Evolutionary conservation across 2,888 invertebrate species (phyloP).

Genomic region (Aphidius colemani): DNA sequence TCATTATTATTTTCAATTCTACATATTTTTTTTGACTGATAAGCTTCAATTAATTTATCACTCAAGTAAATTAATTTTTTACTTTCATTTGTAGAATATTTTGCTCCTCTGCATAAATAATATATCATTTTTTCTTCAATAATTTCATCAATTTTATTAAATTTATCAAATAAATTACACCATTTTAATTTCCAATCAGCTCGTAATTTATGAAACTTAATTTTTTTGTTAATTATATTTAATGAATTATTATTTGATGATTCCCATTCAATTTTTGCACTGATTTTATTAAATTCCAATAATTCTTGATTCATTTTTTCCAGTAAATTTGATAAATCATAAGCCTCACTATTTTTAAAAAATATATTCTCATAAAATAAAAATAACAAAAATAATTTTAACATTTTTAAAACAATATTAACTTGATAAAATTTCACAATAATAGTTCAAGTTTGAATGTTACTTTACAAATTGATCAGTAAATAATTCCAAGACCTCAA

Average conservation of each 20-base stretch:
- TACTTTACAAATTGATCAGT: too few species aligned
- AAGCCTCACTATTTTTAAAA: too few species aligned
- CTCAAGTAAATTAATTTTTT: constrained; percentile 62
- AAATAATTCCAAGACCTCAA: too few species aligned
- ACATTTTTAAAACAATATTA: too few species aligned
- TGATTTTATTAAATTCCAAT: constrained; percentile 34
- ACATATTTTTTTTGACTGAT: constrained; percentile 64
- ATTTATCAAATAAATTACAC: constrained; percentile 30
- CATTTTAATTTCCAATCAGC: constrained; percentile 34
- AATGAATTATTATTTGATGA: constrained; percentile 30
- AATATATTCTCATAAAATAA: too few species aligned
- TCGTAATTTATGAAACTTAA: constrained; percentile 28
- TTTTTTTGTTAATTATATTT: constrained; percentile 28
- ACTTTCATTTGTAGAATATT: constrained; percentile 64
- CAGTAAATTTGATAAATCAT: background rate
- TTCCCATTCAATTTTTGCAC: constrained; percentile 38
- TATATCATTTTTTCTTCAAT: constrained; percentile 63
- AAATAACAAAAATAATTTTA: too few species aligned
- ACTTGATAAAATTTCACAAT: too few species aligned
- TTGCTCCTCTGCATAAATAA: constrained; percentile 69
- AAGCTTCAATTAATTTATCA: constrained; percentile 65
- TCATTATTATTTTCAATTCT: constrained; percentile 35
- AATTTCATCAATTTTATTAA: constrained; percentile 22
- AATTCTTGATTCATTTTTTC: constrained; percentile 35
- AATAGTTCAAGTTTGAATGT: too few species aligned